Base-by-base conservation (phyloP, 1,140 invertebrate species). In the Trichonephila inaurata region DNA sequence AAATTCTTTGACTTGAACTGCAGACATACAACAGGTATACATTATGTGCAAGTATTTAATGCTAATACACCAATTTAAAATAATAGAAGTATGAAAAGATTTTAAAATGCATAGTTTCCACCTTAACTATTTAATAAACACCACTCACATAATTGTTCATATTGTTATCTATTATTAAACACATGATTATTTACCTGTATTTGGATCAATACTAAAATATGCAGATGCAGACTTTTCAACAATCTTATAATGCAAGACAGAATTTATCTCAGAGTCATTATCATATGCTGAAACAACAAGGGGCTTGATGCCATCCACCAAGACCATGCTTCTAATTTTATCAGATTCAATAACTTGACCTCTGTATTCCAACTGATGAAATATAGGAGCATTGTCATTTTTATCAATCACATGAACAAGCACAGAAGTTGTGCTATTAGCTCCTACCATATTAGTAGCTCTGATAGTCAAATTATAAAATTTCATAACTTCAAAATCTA, bases 131-230 rank as follows among this genome's bases (percentile, higher is more conserved):
- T 28, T 28, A 28, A 28, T 28, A 28, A 28, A 28, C 28, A 28
- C 28, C 28, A 28, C 28, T 28, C 2, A 40, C 2, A 40, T 4
- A 40, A 40, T 40, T 40, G 33, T 3, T 40, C 2, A 40, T 40
- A 40, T 40, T 40, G 33, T 40, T 40, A 40, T 40, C 2, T 40
- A 40, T 2, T 40, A 40, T 40, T 40, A 40, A 40, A 40, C 4
- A 4, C 33, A 40, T 40, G 2, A 40, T 40, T 33, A 95, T 94
- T 94, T 94, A 95, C 96, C 98, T 16, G 98, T 99, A 94, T 97
- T 98, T 2, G 98, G 97, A 95, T 99, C 98, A 94, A 99, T 97
- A 95, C 97, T 97, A 95, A 99, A 99, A 95, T 97, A 97, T 91
- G 97, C 94, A 96, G 96, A 14, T 96, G 97, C 94, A 96, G 96